Base-by-base conservation (phyloP, 2,888 invertebrate species). In the Diabrotica balteata region DNA sequence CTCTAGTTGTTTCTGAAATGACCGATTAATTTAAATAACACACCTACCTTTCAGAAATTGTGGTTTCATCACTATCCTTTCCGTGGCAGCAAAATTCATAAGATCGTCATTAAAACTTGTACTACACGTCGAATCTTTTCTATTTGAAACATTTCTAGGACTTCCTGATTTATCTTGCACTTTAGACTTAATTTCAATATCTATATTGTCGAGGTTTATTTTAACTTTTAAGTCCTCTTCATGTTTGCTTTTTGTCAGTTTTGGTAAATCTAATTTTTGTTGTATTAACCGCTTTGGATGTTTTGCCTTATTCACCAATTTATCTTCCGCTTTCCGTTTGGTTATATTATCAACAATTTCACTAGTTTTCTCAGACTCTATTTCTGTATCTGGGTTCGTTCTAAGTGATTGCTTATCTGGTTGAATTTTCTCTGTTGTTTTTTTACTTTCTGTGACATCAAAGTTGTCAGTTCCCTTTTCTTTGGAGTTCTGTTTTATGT, bases 31-130 rank as follows among this genome's bases (percentile, higher is more conserved):
- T 32, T 43, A 55, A 22, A 10, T 42, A 58, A 54, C 44, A 63
- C 42, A 46, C 67, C 63, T 72, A 78, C 77, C 70, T 75, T 61
- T 65, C 70, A 10, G 71, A 63, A 52, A 69, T 64, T 50, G 59
- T 10, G 42, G 62, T 73, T 67, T 66, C 67, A 32, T 63, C 60
- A 8, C 74, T 63, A 50, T 73, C 72, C 66, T 71, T 76, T n/a
- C 78, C 53, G 76, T 63, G 42, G 77, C 58, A 2, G 78, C 79
- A 72, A 76, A 79, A 67, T 78, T 78, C 79, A 80, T 79, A 51
- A 79, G 63, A 32, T 78, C 78, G 53, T 78, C 78, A 45, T 78
- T 75, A 9, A 62, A 11, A 42, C 58, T 58, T 46, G 11, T 45
- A 3, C 44, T 22, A 11, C n/a, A 4, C 3, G 11, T 11, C 8